phyloP scores from a whole-genome alignment of 2,113 vertebrate species.

The Vidua chalybeata region DNA sequence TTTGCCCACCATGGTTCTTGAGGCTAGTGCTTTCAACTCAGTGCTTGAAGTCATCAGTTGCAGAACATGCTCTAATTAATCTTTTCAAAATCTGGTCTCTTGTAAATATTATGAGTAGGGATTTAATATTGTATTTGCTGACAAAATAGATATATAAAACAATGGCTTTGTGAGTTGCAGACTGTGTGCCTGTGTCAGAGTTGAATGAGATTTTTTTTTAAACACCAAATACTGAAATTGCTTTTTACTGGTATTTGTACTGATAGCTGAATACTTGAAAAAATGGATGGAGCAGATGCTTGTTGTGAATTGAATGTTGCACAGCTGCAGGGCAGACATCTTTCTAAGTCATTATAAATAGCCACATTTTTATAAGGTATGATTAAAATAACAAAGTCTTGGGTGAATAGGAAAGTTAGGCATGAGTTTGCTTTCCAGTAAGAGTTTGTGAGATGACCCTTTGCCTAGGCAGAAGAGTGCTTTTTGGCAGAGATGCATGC shows the following conservation, averaged over 20 bases:
- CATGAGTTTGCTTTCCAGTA: neutral
- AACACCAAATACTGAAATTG: neutral
- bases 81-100: neutral
- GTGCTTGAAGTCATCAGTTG: neutral
- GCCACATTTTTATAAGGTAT: neutral
- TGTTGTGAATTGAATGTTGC: neutral
- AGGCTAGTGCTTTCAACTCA: neutral
- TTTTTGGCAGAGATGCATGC: neutral
- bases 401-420: neutral
- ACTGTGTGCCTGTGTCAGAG: neutral
- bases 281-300: neutral
- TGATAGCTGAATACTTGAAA: neutral
- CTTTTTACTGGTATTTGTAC: neutral
- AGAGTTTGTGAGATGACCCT: neutral
- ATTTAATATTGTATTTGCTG: neutral
- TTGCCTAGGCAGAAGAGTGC: neutral
- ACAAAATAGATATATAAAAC: neutral
- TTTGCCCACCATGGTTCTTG: neutral
- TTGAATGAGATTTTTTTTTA: neutral
- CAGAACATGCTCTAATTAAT: neutral
- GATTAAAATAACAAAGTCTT: neutral
- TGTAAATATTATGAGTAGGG: neutral
- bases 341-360: neutral
- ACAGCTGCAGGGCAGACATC: neutral
- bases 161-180: neutral